Base-by-base conservation (phyloP, 2,797 vertebrate species). In the Cirrhinus molitorella region DNA sequence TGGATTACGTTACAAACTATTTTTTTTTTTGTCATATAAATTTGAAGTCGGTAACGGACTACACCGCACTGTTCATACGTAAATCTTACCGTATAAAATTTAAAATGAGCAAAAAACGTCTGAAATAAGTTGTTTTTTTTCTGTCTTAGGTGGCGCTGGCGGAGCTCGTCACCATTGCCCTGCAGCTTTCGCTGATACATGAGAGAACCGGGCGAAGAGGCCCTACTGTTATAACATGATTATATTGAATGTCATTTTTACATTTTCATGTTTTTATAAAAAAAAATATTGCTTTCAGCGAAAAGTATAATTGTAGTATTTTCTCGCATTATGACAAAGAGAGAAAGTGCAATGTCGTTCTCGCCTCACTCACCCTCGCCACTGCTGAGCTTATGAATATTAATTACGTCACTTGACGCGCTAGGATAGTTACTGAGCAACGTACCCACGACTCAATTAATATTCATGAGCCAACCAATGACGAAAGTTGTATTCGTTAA, bases 101-200 rank as follows among this genome's bases (percentile, higher is more conserved):
- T 11, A 1, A 49, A 28, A 28, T 10, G 4, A 19, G 4, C 23
- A 5, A 68, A 23, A 17, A 70, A 25, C 1, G 0, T 70, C 25
- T 25, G 4, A 13, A 25, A 70, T 7, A 53, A 13, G 17, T 1
- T n/a, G 4, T 43, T 28, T 57, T 37, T 4, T 12, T 82, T 87
- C 76, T 88, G 51, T 74, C 59, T 70, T 94, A 99, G 98, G 96
- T 96, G 90, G 97, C 96, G 96, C 47, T 99, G 91, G 95, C 95
- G 1, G 96, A 97, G n/a, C 95, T 99, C 34, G 94, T 97, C 75
- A 95, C 95, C 67, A 97, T 99, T 31, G 96, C 97, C 49, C 92
- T 99, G 88, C 98, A 97, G 90, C 94, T 99, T 55, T 99, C 98
- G 12, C 95, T 97, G 87, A 96, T 99, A 43, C 96, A 97, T 11